phyloP scores from a whole-genome alignment of 2,113 vertebrate species.

The Athene noctua region DNA sequence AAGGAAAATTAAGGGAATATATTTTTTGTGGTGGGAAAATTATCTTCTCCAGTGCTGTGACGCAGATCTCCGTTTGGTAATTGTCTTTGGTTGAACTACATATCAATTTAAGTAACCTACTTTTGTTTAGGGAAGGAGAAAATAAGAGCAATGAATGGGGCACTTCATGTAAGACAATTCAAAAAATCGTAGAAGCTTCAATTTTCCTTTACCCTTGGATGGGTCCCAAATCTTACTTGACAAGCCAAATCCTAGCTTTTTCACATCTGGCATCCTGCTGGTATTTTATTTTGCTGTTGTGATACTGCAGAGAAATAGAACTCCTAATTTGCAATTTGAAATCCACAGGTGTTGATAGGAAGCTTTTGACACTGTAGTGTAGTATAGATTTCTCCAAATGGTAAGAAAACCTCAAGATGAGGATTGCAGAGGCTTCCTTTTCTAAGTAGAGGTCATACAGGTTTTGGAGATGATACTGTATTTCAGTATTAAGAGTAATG shows the following conservation, averaged over 20 bases:
- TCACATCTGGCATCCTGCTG: not conserved
- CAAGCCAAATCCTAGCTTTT: not conserved
- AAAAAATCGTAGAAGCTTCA: not conserved
- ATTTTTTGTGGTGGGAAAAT: not conserved
- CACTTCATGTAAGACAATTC: not conserved
- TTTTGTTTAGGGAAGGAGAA: not conserved
- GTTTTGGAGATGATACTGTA: not conserved
- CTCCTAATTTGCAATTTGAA: not conserved
- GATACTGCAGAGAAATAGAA: not conserved
- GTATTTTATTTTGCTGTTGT: constrained; percentile 2
- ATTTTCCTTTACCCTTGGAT: not conserved
- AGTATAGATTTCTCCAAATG: not conserved
- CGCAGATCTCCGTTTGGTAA: not conserved
- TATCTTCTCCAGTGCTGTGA: not conserved
- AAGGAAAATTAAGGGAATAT: not conserved
- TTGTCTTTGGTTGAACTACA: not conserved
- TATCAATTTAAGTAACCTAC: not conserved
- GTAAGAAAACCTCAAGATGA: not conserved
- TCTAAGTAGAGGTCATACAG: not conserved
- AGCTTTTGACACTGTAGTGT: not conserved
- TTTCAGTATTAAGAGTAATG: not conserved
- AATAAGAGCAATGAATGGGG: not conserved
- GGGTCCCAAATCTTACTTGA: not conserved
- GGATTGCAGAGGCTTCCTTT: not conserved
- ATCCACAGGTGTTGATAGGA: not conserved